Base-by-base conservation (phyloP, 2,888 invertebrate species). In the Celastrina argiolus region DNA sequence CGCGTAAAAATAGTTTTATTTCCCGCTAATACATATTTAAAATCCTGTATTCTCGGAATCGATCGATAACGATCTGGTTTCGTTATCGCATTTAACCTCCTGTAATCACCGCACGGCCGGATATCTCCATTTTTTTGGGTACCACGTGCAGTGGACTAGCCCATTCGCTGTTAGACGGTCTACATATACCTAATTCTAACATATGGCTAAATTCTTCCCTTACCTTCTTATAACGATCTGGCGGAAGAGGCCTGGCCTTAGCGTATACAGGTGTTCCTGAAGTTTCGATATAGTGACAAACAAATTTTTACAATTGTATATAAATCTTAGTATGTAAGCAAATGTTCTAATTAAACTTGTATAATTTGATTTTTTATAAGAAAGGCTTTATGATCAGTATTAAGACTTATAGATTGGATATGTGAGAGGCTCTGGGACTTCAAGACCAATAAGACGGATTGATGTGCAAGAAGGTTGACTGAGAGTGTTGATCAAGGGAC, bases 91-190 rank as follows among this genome's bases (percentile, higher is more conserved):
- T 45, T 45, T 2, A 45, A n/a, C n/a, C 16, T 6, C 2, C 45
- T 10, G n/a, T 45, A 45, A 5, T 45, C 45, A 2, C 45, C 45
- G n/a, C 45, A 45, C 1, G 45, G 45, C 2, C 45, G n/a, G 1
- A n/a, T 1, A 1, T 45, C n/a, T 1, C 45, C 45, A 16, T 45
- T 16, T 5, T n/a, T 45, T 16, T 3, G 80, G n/a, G n/a, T n/a
- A n/a, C n/a, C n/a, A n/a, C n/a, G n/a, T n/a, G n/a, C n/a, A n/a
- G n/a, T n/a, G n/a, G 82, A 64, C 73, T 78, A 2, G 80, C 73
- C 80, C 78, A 83, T 1, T 74, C 72, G 36, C 78, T 80, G 12
- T 70, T 72, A 0, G 79, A 81, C 0, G 78, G 80, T 2, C 78
- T 70, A 39, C 77, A 75, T 16, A 80, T 76, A 0, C 81, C 83